Evolutionary conservation across 2,113 vertebrate genomes (phyloP).

Genomic region (Numida meleagris): DNA sequence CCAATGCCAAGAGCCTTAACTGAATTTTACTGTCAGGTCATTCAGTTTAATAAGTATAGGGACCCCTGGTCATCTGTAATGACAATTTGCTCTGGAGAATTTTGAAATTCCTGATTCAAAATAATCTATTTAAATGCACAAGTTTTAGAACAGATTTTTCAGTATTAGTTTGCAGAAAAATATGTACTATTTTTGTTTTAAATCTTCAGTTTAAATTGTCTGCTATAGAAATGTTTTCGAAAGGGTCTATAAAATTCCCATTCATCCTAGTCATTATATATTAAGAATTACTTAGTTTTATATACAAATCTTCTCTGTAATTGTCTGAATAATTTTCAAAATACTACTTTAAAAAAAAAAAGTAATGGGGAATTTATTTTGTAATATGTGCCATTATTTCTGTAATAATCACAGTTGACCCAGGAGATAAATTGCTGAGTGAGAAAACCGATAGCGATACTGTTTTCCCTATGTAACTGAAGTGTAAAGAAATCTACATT

Average conservation of each 20-base stretch:
- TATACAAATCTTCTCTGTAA: slow-evolving; percentile 3
- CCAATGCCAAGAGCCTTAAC: slow-evolving; percentile 95
- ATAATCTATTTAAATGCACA: slow-evolving; percentile 38
- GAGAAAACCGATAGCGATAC: slow-evolving; percentile 28
- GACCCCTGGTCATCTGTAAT: slow-evolving; percentile 88
- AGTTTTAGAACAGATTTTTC: slow-evolving; percentile 10
- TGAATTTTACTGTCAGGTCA: slow-evolving; percentile 94
- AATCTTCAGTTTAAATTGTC: background rate
- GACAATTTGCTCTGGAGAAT: slow-evolving; percentile 25
- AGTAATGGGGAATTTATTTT: slow-evolving; percentile 1
- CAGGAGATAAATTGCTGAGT: background rate
- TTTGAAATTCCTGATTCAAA: slow-evolving; percentile 22
- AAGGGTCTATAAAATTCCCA: background rate
- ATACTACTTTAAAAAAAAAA: background rate
- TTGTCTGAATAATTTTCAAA: slow-evolving; percentile 6
- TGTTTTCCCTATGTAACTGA: slow-evolving; percentile 44
- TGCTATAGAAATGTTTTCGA: slow-evolving; percentile 24
- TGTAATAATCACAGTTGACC: slow-evolving; percentile 1
- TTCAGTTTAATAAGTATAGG: slow-evolving; percentile 93
- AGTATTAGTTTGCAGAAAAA: slow-evolving; percentile 23
- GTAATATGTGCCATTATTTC: slow-evolving; percentile 23
- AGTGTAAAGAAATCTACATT: background rate
- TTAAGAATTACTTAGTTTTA: slow-evolving; percentile 11
- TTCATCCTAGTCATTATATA: background rate
- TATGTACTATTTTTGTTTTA: background rate